Conservation (phyloP, 1,140 invertebrate genomes). For the Octopus bimaculoides region DNA sequence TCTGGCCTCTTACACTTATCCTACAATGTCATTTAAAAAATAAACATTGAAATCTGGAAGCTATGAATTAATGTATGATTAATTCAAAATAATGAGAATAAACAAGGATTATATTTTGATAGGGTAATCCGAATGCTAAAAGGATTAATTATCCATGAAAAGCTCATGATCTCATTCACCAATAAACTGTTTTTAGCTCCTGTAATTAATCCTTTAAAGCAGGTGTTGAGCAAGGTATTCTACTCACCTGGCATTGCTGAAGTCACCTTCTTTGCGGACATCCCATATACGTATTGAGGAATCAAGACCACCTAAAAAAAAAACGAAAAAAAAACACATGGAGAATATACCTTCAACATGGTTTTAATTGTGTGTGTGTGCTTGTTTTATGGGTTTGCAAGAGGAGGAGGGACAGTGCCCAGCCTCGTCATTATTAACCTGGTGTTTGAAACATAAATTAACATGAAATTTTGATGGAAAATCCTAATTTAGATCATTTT, state of each 20-base stretch:
- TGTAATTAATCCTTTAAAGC: neutral
- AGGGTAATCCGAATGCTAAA: neutral
- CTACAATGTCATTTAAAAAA: too few relatives aligned
- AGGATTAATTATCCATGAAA: neutral
- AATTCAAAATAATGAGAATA: neutral
- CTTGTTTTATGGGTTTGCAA: too few relatives aligned
- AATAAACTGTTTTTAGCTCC: neutral
- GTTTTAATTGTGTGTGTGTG: too few relatives aligned
- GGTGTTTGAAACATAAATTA: too few relatives aligned
- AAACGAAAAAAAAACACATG: conserved; percentile 3
- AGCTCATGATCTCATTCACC: neutral
- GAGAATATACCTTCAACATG: too few relatives aligned
- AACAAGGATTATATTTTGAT: neutral
- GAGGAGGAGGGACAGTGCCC: too few relatives aligned
- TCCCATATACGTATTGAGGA: conserved; percentile 66
- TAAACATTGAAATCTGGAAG: too few relatives aligned
- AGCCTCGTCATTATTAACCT: too few relatives aligned
- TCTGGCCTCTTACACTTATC: too few relatives aligned
- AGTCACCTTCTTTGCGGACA: conserved; percentile 32
- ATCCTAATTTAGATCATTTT: too few relatives aligned
- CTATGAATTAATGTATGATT: neutral
- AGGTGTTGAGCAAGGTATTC: too few relatives aligned
- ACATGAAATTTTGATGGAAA: too few relatives aligned
- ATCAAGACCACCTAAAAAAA: conserved; percentile 57
- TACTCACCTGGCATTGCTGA: conserved; percentile 2